These are phyloP conservation scores for Allobates femoralis DNA, from an alignment of 2,797 vertebrate genomes.

Conservation along the genomic window DNA sequence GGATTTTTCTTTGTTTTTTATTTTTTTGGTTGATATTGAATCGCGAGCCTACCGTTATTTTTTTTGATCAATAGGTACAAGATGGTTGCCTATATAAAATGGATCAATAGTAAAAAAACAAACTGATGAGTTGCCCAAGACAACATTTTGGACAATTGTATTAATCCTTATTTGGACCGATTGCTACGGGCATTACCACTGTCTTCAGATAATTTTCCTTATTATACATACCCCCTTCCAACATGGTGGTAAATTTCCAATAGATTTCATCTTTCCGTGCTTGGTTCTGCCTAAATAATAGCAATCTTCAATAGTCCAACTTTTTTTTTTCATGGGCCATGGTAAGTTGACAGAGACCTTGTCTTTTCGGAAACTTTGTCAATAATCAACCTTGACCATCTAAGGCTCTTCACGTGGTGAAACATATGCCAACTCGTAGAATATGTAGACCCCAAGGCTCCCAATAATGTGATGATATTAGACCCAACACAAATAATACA, in stretches of 20 bases:
- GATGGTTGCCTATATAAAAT: not conserved
- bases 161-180: not conserved
- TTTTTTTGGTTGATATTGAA: slow-evolving; percentile 66
- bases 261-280: not conserved
- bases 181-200: not conserved
- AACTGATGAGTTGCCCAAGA: not conserved
- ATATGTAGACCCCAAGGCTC: too few species aligned
- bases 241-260: not conserved
- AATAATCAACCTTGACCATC: not conserved
- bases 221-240: not conserved
- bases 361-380: not conserved
- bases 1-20: slow-evolving; percentile 72
- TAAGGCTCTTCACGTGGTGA: not conserved
- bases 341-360: not conserved
- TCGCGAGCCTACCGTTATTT: not conserved
- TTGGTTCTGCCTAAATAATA: not conserved
- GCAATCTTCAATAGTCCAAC: not conserved
- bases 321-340: not conserved
- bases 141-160: not conserved
- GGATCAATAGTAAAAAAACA: not conserved
- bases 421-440: not conserved
- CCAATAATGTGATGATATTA: too few species aligned
- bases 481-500: too few species aligned
- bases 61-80: not conserved
- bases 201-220: not conserved